Evolutionary conservation across 2,797 vertebrate genomes (phyloP).

Genomic region (Takifugu rubripes): DNA sequence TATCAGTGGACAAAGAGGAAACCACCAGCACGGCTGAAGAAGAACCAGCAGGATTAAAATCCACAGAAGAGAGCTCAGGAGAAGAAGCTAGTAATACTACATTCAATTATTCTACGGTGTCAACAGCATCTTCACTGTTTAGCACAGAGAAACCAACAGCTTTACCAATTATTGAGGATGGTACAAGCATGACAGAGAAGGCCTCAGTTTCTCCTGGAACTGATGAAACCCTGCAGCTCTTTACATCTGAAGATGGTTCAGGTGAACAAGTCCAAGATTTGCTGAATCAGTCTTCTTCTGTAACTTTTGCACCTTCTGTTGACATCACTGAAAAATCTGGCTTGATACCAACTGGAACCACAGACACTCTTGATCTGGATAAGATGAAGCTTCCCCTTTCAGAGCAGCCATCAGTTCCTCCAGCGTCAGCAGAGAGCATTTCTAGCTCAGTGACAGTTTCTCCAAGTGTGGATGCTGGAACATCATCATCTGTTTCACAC

Average conservation of each 20-base stretch:
- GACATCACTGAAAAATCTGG: background rate
- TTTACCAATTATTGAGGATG: background rate
- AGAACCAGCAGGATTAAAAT: too few relatives aligned
- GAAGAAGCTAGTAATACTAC: too few relatives aligned
- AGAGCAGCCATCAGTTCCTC: background rate
- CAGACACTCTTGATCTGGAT: background rate
- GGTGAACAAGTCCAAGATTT: background rate
- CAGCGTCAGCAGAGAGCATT: background rate
- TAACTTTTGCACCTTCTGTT: background rate
- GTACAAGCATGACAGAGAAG: conserved; percentile 2
- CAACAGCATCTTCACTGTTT: conserved; percentile 3
- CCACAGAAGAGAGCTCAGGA: too few relatives aligned
- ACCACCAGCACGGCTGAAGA: too few relatives aligned
- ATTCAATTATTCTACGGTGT: too few relatives aligned
- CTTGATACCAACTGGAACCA: background rate
- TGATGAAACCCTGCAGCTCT: too few relatives aligned
- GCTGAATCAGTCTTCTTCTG: background rate
- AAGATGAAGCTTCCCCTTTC: background rate
- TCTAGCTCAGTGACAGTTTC: background rate
- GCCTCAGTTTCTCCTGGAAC: background rate
- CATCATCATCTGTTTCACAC: background rate
- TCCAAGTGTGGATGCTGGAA: background rate
- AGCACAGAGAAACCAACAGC: conserved; percentile 3
- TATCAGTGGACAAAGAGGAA: too few relatives aligned
- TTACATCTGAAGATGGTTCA: conserved; percentile 1